phyloP scores from a whole-genome alignment of 2,797 vertebrate species.

The Luscinia megarhynchos region DNA sequence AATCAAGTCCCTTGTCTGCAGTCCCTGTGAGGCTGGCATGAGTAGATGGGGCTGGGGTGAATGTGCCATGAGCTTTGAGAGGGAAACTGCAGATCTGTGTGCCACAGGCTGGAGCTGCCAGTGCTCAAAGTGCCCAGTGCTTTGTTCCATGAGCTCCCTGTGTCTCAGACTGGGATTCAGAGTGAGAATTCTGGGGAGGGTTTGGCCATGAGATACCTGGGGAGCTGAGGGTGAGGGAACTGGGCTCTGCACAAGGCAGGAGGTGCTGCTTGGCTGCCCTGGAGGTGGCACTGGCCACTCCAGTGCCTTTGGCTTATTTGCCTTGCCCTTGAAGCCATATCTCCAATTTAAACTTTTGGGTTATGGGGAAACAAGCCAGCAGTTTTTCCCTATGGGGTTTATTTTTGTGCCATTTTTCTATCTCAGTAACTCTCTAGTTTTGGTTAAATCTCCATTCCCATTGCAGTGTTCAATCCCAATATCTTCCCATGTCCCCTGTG shows the following conservation, averaged over 20 bases:
- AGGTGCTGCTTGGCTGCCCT: not conserved
- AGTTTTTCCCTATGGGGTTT: not conserved
- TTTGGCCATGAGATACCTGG: constrained; percentile 36
- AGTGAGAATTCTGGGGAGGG: not conserved
- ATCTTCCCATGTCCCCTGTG: not conserved
- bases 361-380: not conserved
- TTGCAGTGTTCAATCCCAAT: not conserved
- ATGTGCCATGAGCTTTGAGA: constrained; percentile 67
- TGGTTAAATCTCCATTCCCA: rapidly evolving
- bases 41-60: constrained; percentile 71
- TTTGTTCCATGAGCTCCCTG: constrained; percentile 42
- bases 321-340: not conserved
- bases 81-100: constrained; percentile 66
- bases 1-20: constrained; percentile 72
- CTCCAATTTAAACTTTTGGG: not conserved
- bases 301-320: not conserved
- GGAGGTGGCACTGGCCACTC: not conserved
- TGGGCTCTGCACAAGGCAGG: not conserved
- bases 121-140: constrained; percentile 55
- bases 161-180: constrained; percentile 27
- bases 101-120: constrained; percentile 57
- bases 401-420: rapidly evolving
- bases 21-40: constrained; percentile 60
- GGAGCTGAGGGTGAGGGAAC: constrained; percentile 22
- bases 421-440: not conserved